Conservation (phyloP, 2,797 vertebrate species). For the Podargus strigoides region DNA sequence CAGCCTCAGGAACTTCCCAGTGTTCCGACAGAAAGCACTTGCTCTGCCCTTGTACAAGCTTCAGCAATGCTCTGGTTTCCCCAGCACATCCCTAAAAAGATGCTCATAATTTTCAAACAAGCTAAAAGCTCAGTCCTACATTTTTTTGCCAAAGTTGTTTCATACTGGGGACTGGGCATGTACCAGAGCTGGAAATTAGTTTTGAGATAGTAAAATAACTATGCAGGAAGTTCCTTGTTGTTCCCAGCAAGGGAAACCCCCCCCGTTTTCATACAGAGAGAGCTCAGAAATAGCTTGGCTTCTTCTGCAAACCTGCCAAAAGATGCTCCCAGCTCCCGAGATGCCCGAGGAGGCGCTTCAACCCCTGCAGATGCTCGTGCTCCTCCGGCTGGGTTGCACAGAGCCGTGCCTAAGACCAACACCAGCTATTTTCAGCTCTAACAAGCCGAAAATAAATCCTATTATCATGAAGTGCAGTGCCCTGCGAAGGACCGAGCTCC, state of each 20-base stretch:
- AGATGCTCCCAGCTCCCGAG: not conserved
- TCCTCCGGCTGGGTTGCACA: not conserved
- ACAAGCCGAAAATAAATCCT: not conserved
- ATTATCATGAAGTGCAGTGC: not conserved
- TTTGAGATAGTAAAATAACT: slow-evolving; percentile 4
- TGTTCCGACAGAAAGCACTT: not conserved
- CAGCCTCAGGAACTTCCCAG: rapidly evolving
- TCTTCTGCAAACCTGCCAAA: not conserved
- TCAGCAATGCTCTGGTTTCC: not conserved
- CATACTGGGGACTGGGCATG: not conserved
- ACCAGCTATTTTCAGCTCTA: not conserved
- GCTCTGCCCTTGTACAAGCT: not conserved
- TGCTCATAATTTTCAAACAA: not conserved
- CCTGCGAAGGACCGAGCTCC: not conserved
- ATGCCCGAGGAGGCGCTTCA: not conserved
- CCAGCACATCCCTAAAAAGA: not conserved
- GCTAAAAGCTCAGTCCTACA: not conserved
- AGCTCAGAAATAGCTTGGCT: not conserved
- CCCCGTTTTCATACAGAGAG: not conserved
- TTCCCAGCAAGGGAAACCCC: not conserved
- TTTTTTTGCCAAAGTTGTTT: not conserved
- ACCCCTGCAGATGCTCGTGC: rapidly evolving
- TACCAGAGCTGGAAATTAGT: slow-evolving; percentile 4
- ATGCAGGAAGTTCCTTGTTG: slow-evolving; percentile 33
- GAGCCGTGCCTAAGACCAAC: not conserved